These are phyloP conservation scores for Meteorus colon DNA, from an alignment of 2,888 invertebrate genomes.

Conservation along the genomic window DNA sequence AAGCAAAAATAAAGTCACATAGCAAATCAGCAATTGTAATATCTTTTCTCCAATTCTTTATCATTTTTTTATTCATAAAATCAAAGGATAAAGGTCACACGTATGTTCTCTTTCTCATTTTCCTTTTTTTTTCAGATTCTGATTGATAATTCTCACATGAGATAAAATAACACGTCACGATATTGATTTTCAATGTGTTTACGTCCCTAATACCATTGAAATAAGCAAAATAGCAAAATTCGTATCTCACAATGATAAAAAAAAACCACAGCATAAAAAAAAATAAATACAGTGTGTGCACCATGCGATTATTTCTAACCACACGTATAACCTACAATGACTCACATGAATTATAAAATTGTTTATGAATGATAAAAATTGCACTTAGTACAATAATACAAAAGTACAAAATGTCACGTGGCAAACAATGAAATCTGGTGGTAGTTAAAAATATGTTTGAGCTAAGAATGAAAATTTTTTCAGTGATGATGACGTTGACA, in stretches of 20 bases:
- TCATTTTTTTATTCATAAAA: not conserved
- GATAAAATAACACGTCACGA: not conserved
- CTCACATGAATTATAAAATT: not conserved
- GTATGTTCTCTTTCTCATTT: not conserved
- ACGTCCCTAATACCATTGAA: too few species aligned
- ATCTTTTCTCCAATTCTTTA: not conserved
- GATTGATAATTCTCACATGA: not conserved
- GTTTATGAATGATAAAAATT: conserved; percentile 2
- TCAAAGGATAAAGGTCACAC: not conserved
- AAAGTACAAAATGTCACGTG: not conserved
- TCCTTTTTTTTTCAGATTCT: not conserved
- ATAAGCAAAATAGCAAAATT: not conserved
- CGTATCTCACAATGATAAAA: not conserved
- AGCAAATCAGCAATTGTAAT: not conserved
- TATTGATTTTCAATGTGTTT: not conserved
- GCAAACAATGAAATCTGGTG: conserved; percentile 10
- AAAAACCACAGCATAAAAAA: not conserved
- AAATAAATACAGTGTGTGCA: conserved; percentile 12
- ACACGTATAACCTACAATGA: conserved; percentile 25
- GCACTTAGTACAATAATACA: conserved; percentile 19
- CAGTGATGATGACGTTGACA: conserved; percentile 64
- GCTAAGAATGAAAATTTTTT: conserved; percentile 24
- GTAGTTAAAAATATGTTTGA: conserved; percentile 46
- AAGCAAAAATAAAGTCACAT: conserved; percentile 26
- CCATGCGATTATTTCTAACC: not conserved